Percentiles rank a stretch among this genome's conserved stretches.
phyloP scores from a whole-genome alignment of 2,797 vertebrate genomes.

The Phoebastria nigripes region DNA sequence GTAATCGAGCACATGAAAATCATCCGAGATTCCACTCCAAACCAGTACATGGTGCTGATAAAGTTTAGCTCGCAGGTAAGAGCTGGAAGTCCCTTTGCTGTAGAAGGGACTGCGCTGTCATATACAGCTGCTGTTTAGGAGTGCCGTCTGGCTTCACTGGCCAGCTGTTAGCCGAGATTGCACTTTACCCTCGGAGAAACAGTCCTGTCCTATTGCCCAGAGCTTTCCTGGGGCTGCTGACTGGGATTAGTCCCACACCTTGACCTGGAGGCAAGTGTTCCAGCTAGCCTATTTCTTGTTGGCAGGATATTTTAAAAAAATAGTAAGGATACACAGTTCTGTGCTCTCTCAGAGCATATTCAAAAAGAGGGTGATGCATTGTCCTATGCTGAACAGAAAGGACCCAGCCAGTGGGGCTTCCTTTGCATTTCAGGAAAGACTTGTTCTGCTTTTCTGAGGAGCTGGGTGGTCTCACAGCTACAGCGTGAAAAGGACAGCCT shows the following conservation, averaged over 20 bases:
- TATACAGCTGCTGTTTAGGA: accelerated
- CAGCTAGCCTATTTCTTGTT: not conserved
- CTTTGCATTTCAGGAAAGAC: not conserved
- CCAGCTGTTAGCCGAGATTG: not conserved
- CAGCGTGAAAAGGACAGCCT: not conserved
- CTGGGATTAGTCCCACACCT: not conserved
- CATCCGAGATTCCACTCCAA: slow-evolving; percentile 94
- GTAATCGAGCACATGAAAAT: slow-evolving; percentile 99
- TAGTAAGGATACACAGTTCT: not conserved
- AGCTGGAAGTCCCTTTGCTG: not conserved
- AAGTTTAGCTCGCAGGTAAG: slow-evolving; percentile 91
- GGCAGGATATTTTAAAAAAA: not conserved
- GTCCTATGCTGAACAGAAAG: not conserved
- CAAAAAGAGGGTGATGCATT: accelerated
- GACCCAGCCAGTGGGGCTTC: not conserved
- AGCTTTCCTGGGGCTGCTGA: not conserved
- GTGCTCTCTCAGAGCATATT: accelerated
- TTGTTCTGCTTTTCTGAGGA: not conserved
- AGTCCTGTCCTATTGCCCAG: not conserved
- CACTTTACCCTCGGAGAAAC: accelerated
- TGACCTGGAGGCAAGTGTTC: not conserved
- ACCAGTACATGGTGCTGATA: slow-evolving; percentile 98
- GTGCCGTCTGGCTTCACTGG: not conserved
- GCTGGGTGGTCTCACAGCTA: not conserved
- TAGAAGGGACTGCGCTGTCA: accelerated